Base-by-base conservation (phyloP, 2,888 invertebrate genomes). In the Nomada flava region DNA sequence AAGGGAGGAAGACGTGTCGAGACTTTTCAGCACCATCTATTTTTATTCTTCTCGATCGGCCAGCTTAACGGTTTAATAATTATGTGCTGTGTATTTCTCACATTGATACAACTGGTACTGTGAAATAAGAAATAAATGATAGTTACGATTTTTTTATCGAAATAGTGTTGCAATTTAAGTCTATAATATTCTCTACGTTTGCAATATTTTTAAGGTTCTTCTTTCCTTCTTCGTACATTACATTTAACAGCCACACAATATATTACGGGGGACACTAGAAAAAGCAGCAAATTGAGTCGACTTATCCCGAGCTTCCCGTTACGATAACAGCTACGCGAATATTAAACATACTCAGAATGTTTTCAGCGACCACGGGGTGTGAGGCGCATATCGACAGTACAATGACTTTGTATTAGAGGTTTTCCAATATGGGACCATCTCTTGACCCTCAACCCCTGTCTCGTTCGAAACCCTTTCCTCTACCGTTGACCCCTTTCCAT, bases 341-440 rank as follows among this genome's bases (percentile, higher is more conserved):
- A 89, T 90, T 90, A 89, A 90, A 88, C 84, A 84, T 88, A 86
- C 89, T 84, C 86, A 82, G 86, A 78, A 89, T 89, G 86, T 89
- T 87, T 89, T 84, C 78, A 42, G 69, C 83, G 75, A 73, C 64
- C 64, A 75, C 67, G 85, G 72, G 64, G 57, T 79, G 69, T 64
- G 59, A 36, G 82, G 69, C 50, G 65, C 20, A 20, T n/a, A 47
- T 59, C 70, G 64, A 47, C 69, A 80, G 70, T 77, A 78, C 76
- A 70, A 62, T 79, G 85, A 85, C 83, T 89, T 75, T 80, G 83
- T 84, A 79, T 89, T 89, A 85, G 82, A 86, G 85, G 69, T 84
- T 75, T 85, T 89, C 87, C 90, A 90, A 90, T 90, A 90, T 89
- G 85, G 88, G 75, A 84, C 86, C 79, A 72, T 81, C 74, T 72